Base-by-base conservation (phyloP, 2,888 invertebrate genomes). In the Minunthozetes semirufus region DNA sequence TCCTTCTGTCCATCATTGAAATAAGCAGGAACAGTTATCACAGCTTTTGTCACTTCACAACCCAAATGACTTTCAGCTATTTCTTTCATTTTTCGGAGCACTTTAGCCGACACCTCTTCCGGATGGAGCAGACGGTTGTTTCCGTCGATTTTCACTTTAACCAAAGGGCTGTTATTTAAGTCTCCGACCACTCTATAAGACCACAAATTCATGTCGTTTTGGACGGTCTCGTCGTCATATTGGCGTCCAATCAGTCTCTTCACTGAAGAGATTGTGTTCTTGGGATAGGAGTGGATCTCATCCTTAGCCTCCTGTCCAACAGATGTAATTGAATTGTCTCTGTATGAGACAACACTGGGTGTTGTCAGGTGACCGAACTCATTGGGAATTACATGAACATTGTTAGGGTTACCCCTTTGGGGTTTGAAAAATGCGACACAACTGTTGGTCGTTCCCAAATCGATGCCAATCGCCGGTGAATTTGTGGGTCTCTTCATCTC, bases 371-470 rank as follows among this genome's bases (percentile, higher is more conserved):
- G 78, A 82, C 84, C 33, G 68, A 79, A 76, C n/a, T 82, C 80
- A 77, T 84, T 84, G 78, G 84, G 83, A 46, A 84, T 78, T 3
- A 84, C 83, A 76, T 83, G 83, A 2, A 83, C 80, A 9, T 33
- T 33, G 42, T 42, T 4, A 13, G 11, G 42, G 42, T 11, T 11
- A 13, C 11, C 13, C 17, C 79, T 77, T 77, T 83, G 82, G 0
- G 83, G 83, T 77, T 84, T 84, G 83, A 84, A 84, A 48, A 83
- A 79, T 8, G 84, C 82, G 29, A 84, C 84, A 81, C 84, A 84
- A 3, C 6, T 8, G 19, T 53, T n/a, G 13, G 53, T 53, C 6
- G 53, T 53, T 22, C 53, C 53, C 25, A 53, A 53, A 53, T 53
- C 53, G 6, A 53, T 53, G n/a, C 53, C 53, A 22, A 53, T 53